phyloP scores from a whole-genome alignment of 2,888 invertebrate species.

The Pecten maximus region DNA sequence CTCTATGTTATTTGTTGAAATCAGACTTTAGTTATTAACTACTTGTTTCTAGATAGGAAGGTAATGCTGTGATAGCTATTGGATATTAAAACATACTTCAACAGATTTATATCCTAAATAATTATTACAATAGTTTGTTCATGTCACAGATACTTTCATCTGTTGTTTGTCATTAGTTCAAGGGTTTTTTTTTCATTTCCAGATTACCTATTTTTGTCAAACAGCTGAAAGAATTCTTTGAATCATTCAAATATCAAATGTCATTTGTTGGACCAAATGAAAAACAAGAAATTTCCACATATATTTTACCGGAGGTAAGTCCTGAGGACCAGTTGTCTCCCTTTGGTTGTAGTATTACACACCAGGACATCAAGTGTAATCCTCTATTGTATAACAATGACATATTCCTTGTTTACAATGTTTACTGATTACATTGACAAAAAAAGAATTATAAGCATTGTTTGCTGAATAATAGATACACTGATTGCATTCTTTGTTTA shows the following conservation, averaged over 20 bases:
- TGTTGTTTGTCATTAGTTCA: too few species aligned
- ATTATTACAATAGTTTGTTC: too few species aligned
- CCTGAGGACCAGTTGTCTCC: neutral
- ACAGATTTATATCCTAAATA: too few species aligned
- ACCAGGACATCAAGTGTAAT: too few species aligned
- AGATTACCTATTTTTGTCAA: slow-evolving; percentile 87
- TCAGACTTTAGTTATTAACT: too few species aligned
- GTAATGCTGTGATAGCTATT: neutral
- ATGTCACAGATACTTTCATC: too few species aligned
- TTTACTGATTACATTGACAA: neutral
- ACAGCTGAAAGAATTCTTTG: slow-evolving; percentile 86
- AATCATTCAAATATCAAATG: slow-evolving; percentile 86
- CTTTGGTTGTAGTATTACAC: neutral
- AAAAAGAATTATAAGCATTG: neutral
- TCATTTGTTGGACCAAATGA: slow-evolving; percentile 85
- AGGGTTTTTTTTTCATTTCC: slow-evolving; percentile 48
- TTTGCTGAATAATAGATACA: too few species aligned
- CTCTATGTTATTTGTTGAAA: neutral
- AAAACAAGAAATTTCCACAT: slow-evolving; percentile 86
- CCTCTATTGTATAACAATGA: too few species aligned
- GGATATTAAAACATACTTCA: too few species aligned
- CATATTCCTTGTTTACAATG: neutral
- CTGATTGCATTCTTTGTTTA: too few species aligned
- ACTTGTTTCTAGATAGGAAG: too few species aligned
- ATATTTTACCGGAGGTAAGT: slow-evolving; percentile 87